Conservation (phyloP, 2,113 vertebrate species). For the Haemorhous mexicanus region DNA sequence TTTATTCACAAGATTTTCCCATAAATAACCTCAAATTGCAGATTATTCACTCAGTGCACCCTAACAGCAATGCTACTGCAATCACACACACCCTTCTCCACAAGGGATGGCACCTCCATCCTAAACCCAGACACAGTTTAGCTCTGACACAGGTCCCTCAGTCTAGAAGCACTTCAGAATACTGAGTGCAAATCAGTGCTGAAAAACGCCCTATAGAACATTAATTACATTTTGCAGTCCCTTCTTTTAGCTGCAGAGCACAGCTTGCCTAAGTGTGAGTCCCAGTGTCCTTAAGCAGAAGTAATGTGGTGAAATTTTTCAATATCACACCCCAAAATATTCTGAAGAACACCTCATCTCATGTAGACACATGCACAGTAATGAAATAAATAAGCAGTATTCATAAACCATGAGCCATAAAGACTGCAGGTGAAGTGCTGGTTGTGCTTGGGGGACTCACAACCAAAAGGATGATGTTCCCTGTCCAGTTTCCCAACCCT, state of each 20-base stretch:
- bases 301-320: not conserved
- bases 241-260: not conserved
- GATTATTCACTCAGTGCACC: not conserved
- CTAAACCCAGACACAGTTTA: not conserved
- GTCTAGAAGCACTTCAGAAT: not conserved
- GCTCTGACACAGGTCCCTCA: not conserved
- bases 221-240: not conserved
- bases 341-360: not conserved
- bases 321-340: not conserved
- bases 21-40: not conserved
- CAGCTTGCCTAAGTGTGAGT: not conserved
- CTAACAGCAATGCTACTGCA: not conserved
- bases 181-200: not conserved
- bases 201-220: not conserved
- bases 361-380: not conserved
- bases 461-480: not conserved
- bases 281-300: not conserved
- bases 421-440: not conserved
- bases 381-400: not conserved
- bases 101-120: not conserved
- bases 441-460: no score
- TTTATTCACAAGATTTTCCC: not conserved
- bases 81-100: not conserved
- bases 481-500: not conserved
- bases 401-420: not conserved